phyloP scores from a whole-genome alignment of 2,797 vertebrate species.

The Gambelia wislizenii region DNA sequence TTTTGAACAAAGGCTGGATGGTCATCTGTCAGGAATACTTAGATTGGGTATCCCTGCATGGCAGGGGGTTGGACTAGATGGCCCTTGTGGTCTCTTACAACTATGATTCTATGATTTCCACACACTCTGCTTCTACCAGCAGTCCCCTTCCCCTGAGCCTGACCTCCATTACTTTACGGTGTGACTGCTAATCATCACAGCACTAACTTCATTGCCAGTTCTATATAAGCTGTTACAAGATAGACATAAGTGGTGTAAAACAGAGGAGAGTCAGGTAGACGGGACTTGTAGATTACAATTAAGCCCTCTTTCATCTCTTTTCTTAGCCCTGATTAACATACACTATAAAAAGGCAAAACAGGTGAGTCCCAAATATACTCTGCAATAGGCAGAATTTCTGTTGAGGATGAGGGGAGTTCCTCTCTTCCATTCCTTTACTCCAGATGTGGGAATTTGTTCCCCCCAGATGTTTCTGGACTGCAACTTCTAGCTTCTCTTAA shows the following conservation, averaged over 20 bases:
- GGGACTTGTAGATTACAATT: neutral
- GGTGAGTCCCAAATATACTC: neutral
- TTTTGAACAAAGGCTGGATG: too few relatives aligned
- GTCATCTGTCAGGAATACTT: too few relatives aligned
- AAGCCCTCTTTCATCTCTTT: neutral
- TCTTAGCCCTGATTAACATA: neutral
- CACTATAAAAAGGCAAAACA: neutral
- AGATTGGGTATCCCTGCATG: too few relatives aligned
- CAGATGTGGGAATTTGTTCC: too few relatives aligned
- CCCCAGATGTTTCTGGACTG: too few relatives aligned
- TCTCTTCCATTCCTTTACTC: too few relatives aligned
- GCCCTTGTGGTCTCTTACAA: too few relatives aligned
- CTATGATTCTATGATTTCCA: too few relatives aligned
- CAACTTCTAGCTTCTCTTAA: too few relatives aligned
- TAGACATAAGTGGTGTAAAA: neutral
- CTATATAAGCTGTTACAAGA: neutral
- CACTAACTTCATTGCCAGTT: neutral
- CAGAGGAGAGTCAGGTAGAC: neutral
- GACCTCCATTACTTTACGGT: neutral
- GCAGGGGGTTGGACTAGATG: too few relatives aligned
- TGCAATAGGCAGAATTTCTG: neutral
- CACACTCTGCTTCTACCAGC: neutral
- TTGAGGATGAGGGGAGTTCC: neutral
- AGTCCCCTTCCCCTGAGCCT: neutral
- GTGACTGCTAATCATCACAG: too few relatives aligned